Evolutionary conservation across 2,113 vertebrate species (phyloP), one percentile per base, ranked within the genome.

Genomic region (Paracanthobrama guichenoti): DNA sequence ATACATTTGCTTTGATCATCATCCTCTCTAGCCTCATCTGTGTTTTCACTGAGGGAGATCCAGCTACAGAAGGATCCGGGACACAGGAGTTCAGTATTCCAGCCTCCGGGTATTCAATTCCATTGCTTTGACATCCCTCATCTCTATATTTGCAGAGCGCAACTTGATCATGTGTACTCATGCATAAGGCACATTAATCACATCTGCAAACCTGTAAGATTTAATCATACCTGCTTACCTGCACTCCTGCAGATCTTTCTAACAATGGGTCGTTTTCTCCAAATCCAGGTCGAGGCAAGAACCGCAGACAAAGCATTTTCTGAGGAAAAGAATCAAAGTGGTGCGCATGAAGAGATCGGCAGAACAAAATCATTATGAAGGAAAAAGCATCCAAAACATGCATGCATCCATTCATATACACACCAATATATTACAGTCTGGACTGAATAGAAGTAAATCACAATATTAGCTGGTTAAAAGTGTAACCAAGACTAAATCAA

Each of bases 61-160:
- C 96, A 97, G 90, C 95, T 99, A 16, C 98, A 99, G 85, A 98
- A 96, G 89, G 97, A 99, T 79, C 98, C 97, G 0, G 98, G 97
- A 2, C 95, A 95, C 88, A 93, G 96, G 84, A 94, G 94, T 83
- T 96, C 97, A 14, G 93, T 95, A 81, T 98, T 97, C 85, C 97
- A 97, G 86, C 96, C 97, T 79, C 92, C 96, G 94, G 95, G 98
- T 99, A 92, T 55, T 31, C 72, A 2, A 2, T 18, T 62, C 11
- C 2, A 20, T 11, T 7, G 18, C 55, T 60, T 53, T 71, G 24
- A 3, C 0, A 42, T 77, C 3, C 6, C 28, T 13, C 24, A 20
- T 22, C 13, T 64, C n/a, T 31, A 6, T 39, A n/a, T n/a, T 31
- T 18, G 20, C 22, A 28, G 14, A 26, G 13, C 4, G 18, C 16